A percentile compares a stretch with the other conserved stretches of the same genome.
Evolutionary conservation across 1,140 invertebrate species (phyloP).

Genomic region (Drosophila grimshawi): DNA sequence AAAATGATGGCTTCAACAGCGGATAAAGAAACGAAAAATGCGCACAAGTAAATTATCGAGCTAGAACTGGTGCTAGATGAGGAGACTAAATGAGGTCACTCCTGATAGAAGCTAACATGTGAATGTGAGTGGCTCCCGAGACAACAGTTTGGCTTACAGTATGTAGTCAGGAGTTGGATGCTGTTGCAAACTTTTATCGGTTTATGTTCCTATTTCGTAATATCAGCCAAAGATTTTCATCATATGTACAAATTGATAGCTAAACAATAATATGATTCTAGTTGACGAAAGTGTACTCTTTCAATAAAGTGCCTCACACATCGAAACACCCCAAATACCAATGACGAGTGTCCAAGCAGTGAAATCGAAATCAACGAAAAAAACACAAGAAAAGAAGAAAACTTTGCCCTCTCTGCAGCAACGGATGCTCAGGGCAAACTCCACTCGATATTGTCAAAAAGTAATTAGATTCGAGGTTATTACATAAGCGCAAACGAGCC

Average conservation of each 20-base stretch:
- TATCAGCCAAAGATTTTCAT: constrained; percentile 16
- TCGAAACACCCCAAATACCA: background rate
- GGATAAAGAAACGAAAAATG: constrained; percentile 17
- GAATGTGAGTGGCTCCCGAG: background rate
- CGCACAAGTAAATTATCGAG: background rate
- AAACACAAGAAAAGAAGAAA: constrained; percentile 7
- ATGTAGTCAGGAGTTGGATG: background rate
- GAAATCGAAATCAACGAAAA: constrained; percentile 39
- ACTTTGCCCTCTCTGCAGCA: background rate
- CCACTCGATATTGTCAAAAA: constrained; percentile 71
- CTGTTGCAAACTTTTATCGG: background rate
- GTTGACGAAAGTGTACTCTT: constrained; percentile 42
- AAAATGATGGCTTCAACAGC: constrained; percentile 45
- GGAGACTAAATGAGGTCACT: background rate
- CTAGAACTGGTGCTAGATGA: background rate
- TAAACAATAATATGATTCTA: constrained; percentile 47
- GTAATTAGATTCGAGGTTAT: constrained; percentile 81
- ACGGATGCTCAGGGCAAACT: constrained; percentile 4
- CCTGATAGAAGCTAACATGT: background rate
- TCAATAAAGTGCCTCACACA: constrained; percentile 37
- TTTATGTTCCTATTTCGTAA: constrained; percentile 20
- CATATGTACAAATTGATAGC: constrained; percentile 1
- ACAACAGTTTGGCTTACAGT: background rate
- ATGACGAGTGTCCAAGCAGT: constrained; percentile 26
- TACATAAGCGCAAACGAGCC: constrained; percentile 74